A percentile compares a stretch with the other conserved stretches of the same genome.
phyloP scores from a whole-genome alignment of 2,113 vertebrate genomes.

The Pteronura brasiliensis region DNA sequence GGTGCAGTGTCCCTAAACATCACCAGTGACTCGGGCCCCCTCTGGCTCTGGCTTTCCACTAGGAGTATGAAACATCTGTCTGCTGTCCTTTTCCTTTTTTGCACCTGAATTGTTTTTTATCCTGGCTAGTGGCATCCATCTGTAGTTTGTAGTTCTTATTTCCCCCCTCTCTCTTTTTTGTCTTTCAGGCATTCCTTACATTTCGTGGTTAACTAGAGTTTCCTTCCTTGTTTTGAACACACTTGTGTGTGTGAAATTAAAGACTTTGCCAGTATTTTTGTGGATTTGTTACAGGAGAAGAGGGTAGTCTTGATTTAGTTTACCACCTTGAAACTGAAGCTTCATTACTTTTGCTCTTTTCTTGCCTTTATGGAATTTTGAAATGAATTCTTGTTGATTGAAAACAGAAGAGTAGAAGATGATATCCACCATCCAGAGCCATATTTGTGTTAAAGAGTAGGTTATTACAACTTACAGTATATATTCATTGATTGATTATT shows the following conservation, averaged over 20 bases:
- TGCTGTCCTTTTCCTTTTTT: background rate
- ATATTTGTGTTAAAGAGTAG: background rate
- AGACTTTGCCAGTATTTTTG: background rate
- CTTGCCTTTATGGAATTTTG: background rate
- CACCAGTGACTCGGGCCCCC: background rate
- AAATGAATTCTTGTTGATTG: background rate
- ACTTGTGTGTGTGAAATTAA: background rate
- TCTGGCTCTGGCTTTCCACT: background rate
- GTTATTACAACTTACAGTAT: background rate
- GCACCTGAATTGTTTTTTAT: background rate
- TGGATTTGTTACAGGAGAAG: background rate
- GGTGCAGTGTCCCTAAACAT: background rate
- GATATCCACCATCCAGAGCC: background rate
- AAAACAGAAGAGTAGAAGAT: conserved; percentile 2
- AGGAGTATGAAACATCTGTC: background rate
- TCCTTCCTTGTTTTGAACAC: background rate
- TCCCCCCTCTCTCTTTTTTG: too few relatives aligned
- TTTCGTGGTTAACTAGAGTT: background rate
- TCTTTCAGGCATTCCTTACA: background rate
- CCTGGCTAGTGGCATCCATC: background rate
- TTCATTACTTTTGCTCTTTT: background rate
- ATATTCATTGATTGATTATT: background rate
- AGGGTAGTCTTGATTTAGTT: background rate
- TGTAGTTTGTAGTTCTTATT: background rate
- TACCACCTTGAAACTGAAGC: background rate